Evolutionary conservation across 2,888 invertebrate species (phyloP).

Genomic region (Lasioglossum leucozonium): DNA sequence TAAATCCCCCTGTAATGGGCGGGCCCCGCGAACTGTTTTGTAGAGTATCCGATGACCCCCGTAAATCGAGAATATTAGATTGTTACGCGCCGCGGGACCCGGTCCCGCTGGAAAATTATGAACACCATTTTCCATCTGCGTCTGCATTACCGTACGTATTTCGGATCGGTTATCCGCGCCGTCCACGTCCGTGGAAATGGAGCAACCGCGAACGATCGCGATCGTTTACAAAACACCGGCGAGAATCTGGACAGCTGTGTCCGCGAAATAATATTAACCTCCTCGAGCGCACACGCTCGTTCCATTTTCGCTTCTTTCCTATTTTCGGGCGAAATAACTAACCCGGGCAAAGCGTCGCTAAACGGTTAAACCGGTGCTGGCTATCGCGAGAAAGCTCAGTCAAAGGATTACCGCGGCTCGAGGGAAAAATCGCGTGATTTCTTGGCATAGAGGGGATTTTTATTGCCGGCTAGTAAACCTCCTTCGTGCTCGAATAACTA

Average conservation of each 20-base stretch:
- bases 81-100: background rate
- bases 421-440: background rate
- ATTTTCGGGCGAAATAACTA: background rate
- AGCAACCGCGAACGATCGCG: background rate
- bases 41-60: background rate
- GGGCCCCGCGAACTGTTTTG: background rate
- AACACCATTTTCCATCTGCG: background rate
- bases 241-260: background rate
- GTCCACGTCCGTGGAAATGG: background rate
- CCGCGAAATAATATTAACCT: background rate
- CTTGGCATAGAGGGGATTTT: background rate
- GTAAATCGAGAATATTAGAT: background rate
- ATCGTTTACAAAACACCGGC: background rate
- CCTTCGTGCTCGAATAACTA: background rate
- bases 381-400: background rate
- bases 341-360: background rate
- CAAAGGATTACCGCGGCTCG: background rate
- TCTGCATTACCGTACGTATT: background rate
- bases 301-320: background rate
- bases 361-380: background rate
- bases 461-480: background rate
- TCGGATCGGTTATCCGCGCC: background rate
- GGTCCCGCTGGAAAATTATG: background rate
- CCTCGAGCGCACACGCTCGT: too few species aligned
- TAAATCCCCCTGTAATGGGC: slow-evolving; percentile 36